Evolutionary conservation across 2,888 invertebrate genomes (phyloP), one percentile per base, ranked within the genome.

Genomic region (Steinernema carpocapsae): DNA sequence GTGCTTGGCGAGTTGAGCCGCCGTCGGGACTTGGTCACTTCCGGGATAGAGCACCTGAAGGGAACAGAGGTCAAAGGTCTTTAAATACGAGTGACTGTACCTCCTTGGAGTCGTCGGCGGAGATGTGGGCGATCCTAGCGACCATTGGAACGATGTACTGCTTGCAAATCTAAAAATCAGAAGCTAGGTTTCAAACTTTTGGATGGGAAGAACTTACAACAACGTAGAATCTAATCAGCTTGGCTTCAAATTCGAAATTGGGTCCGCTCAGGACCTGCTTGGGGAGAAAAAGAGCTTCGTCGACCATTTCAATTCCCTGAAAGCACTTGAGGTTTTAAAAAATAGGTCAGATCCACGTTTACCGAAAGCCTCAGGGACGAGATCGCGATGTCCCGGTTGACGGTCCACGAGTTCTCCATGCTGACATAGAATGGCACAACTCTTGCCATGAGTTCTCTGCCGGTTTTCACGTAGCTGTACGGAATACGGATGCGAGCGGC

Each of bases 191-290:
- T 17, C 22, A 12, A 72, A 73, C n/a, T 26, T 1, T 32, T 22
- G 64, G 17, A 56, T 12, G 45, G 42, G 71, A 37, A 46, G 4
- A 24, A 76, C 77, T 14, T 64, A 82, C 83, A 29, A 83, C 83
- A 26, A 85, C 51, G 70, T 85, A 85, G 72, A 85, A 86, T 71
- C 86, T 78, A 75, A 85, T 59, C 1, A 86, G 70, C 88, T 94
- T 94, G 19, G 91, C 91, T 88, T 95, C 92, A 71, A 93, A 89
- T 52, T 91, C 90, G 79, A 93, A 88, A 89, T 95, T 92, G 0
- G 95, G 95, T 0, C 95, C 95, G 74, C 90, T 90, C 19, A 56
- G 22, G 22, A 12, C 29, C 14, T 37, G 22, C 24, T 29, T 17
- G 2, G 72, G 22, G 89, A 95, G 88, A 75, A 91, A 91, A 77